Conservation (phyloP, 2,113 vertebrate genomes). For the Scolopax mira region DNA sequence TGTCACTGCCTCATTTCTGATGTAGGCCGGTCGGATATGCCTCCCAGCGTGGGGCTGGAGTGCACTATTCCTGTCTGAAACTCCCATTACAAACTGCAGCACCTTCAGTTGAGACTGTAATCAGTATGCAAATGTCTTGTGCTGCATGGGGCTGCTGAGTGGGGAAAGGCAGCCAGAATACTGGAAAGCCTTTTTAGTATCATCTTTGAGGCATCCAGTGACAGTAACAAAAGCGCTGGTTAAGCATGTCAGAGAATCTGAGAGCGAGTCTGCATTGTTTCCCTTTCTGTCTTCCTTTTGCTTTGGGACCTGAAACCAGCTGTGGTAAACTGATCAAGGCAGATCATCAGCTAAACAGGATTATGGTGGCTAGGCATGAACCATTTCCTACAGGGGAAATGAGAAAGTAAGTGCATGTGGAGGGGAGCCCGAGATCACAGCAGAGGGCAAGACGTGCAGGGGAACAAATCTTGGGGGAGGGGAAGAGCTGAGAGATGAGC, state of each 20-base stretch:
- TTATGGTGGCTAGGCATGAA: not conserved
- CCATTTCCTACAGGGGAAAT: not conserved
- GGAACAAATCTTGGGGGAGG: not conserved
- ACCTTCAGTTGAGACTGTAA: not conserved
- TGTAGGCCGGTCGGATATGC: not conserved
- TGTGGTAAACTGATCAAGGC: not conserved
- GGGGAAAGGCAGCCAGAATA: not conserved
- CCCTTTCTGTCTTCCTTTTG: not conserved
- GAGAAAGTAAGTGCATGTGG: not conserved
- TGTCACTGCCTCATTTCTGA: not conserved
- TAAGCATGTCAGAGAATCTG: not conserved
- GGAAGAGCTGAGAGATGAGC: not conserved
- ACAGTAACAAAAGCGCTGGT: not conserved
- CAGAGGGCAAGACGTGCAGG: not conserved
- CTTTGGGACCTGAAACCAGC: not conserved
- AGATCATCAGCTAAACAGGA: not conserved
- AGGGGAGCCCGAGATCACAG: not conserved
- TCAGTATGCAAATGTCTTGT: conserved; percentile 3
- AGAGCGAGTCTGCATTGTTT: not conserved
- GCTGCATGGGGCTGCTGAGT: not conserved
- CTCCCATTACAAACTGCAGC: not conserved
- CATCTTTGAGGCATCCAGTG: not conserved
- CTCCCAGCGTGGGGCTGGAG: not conserved
- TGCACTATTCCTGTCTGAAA: not conserved
- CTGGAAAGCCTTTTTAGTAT: not conserved